Evolutionary conservation across 2,797 vertebrate species (phyloP).

Genomic region (Phoxinus dragarum): DNA sequence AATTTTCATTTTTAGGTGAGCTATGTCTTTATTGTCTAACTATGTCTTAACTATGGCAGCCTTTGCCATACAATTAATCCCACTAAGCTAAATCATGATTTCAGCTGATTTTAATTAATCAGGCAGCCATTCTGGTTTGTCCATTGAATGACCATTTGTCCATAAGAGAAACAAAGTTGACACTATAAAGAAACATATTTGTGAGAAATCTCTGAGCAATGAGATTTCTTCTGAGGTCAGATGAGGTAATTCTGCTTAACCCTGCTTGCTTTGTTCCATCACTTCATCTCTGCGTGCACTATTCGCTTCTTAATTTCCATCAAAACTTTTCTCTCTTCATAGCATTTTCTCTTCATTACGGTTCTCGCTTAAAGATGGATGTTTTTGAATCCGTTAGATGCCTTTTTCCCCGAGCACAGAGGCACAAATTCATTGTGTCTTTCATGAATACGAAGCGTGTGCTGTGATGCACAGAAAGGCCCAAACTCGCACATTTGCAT

Average conservation of each 20-base stretch:
- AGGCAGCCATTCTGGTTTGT: background rate
- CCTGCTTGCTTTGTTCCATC: conserved; percentile 29
- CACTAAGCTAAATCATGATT: background rate
- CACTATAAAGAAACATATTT: background rate
- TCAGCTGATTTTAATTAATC: background rate
- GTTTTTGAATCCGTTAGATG: conserved; percentile 38
- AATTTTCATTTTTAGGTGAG: too few relatives aligned
- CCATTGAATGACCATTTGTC: background rate
- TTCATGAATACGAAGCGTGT: conserved; percentile 50
- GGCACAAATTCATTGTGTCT: conserved; percentile 50
- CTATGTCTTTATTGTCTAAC: too few relatives aligned
- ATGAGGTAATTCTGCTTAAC: conserved; percentile 6
- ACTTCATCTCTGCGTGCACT: background rate
- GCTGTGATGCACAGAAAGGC: conserved; percentile 47
- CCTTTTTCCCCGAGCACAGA: conserved; percentile 36
- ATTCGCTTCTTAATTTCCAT: background rate
- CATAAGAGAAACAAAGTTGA: background rate
- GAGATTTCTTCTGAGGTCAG: background rate
- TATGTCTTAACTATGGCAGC: too few relatives aligned
- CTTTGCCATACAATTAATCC: background rate
- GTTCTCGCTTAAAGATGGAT: conserved; percentile 23
- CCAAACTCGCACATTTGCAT: conserved; percentile 51
- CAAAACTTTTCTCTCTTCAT: conserved; percentile 35
- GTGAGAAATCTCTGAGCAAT: background rate
- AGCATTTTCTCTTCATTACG: conserved; percentile 40